Percentiles rank a stretch among this genome's conserved stretches.
Evolutionary conservation across 2,888 invertebrate species (phyloP).

Genomic region (Gnatocerus cornutus): DNA sequence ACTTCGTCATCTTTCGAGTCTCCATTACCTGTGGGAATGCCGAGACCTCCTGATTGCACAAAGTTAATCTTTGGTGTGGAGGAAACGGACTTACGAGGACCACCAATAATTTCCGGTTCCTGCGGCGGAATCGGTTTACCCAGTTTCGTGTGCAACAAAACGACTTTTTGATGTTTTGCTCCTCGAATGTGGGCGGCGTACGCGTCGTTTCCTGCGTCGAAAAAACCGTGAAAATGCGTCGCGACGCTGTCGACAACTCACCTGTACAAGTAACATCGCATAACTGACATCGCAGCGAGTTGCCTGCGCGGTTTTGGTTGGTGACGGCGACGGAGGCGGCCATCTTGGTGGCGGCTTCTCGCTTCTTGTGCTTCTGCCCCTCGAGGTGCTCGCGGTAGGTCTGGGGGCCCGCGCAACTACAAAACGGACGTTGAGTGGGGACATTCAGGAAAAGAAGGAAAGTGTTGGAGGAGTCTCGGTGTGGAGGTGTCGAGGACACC

Average conservation of each 20-base stretch:
- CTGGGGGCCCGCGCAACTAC: constrained; percentile 72
- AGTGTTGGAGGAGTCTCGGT: too few relatives aligned
- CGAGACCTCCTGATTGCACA: constrained; percentile 84
- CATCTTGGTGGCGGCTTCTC: constrained; percentile 90
- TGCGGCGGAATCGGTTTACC: constrained; percentile 98
- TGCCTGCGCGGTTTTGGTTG: constrained; percentile 77
- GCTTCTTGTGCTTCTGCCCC: constrained; percentile 99
- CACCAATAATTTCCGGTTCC: constrained; percentile 90
- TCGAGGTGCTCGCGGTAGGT: constrained; percentile 97
- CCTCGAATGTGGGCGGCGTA: constrained; percentile 99
- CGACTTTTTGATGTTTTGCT: constrained; percentile 98
- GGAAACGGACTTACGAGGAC: constrained; percentile 72
- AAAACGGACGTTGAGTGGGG: constrained; percentile 16
- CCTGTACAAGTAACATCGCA: constrained; percentile 99
- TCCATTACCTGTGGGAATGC: constrained; percentile 72
- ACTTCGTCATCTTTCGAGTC: constrained; percentile 73
- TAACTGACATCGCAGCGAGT: constrained; percentile 92
- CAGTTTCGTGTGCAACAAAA: constrained; percentile 95
- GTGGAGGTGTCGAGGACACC: too few relatives aligned
- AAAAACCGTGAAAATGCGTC: too few relatives aligned
- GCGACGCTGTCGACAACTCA: constrained; percentile 35
- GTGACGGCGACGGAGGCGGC: constrained; percentile 78
- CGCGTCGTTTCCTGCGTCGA: constrained; percentile 90
- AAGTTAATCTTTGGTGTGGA: constrained; percentile 89
- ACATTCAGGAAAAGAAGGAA: too few relatives aligned